Percentiles rank a stretch among this genome's conserved stretches.
phyloP scores from a whole-genome alignment of 2,888 invertebrate genomes.

The Tholera decimalis region DNA sequence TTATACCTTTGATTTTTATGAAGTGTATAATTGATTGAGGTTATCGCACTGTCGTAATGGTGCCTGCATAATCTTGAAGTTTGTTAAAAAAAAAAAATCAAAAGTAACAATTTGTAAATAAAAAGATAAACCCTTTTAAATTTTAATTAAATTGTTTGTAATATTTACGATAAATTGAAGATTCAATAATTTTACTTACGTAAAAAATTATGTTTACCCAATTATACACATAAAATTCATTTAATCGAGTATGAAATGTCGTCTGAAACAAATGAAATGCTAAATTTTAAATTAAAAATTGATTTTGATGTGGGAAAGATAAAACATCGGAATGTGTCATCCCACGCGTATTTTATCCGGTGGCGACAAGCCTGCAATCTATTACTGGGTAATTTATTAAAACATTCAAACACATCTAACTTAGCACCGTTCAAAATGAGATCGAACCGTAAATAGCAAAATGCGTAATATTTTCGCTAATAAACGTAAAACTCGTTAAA shows the following conservation, averaged over 20 bases:
- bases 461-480: constrained; percentile 17
- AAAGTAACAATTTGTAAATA: not conserved
- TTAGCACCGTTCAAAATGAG: constrained; percentile 21
- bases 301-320: constrained; percentile 30
- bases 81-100: too few relatives aligned
- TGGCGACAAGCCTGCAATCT: constrained; percentile 42
- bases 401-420: constrained; percentile 16
- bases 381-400: constrained; percentile 30
- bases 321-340: constrained; percentile 34
- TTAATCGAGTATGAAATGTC: not conserved
- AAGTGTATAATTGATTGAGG: constrained; percentile 60
- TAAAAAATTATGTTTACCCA: not conserved
- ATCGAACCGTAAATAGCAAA: constrained; percentile 26
- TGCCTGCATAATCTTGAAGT: constrained; percentile 37
- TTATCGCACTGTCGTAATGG: constrained; percentile 52
- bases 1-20: constrained; percentile 65
- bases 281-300: constrained; percentile 12
- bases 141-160: too few relatives aligned
- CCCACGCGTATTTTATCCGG: constrained; percentile 48
- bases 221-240: not conserved
- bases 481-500: constrained; percentile 7
- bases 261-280: constrained; percentile 14
- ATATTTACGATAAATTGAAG: not conserved
- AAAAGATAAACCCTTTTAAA: too few relatives aligned
- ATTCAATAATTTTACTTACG: not conserved